A percentile compares a stretch with the other conserved stretches of the same genome.
These are phyloP conservation scores for Limonius californicus DNA, from an alignment of 1,140 invertebrate genomes.

Conservation along the genomic window DNA sequence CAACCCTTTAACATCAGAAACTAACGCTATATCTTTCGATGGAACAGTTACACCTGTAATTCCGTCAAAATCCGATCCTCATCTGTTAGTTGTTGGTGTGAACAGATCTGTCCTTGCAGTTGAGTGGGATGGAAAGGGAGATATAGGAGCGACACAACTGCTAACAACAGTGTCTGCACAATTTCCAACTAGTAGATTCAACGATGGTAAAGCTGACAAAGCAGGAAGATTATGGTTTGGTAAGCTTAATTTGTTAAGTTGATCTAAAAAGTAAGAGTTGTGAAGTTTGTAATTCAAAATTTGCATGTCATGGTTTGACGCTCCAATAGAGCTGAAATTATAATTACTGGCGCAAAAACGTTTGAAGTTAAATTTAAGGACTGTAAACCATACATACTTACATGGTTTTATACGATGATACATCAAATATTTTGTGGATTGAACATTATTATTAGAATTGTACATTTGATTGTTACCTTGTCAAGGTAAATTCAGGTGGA, in stretches of 20 bases:
- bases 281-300: no score
- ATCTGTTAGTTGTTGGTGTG: conserved; percentile 63
- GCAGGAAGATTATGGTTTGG: conserved; percentile 74
- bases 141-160: conserved; percentile 47
- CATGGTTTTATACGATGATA: no score
- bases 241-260: conserved; percentile 42
- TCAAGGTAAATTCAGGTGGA: no score
- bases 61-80: conserved; percentile 58
- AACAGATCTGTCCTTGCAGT: conserved; percentile 61
- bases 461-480: no score
- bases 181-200: conserved; percentile 63
- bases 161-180: conserved; percentile 59
- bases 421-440: no score
- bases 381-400: no score
- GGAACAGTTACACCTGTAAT: conserved; percentile 57
- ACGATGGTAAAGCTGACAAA: conserved; percentile 84
- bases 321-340: neutral
- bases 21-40: conserved; percentile 45
- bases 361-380: no score
- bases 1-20: conserved; percentile 52
- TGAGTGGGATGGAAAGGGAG: conserved; percentile 61
- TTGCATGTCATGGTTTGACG: no score
- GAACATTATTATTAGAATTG: no score
- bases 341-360: no score
- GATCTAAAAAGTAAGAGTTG: neutral